Evolutionary conservation across 92 coral and sea anemone genomes (phyloP).

Genomic region (Zoanthus sociatus): DNA sequence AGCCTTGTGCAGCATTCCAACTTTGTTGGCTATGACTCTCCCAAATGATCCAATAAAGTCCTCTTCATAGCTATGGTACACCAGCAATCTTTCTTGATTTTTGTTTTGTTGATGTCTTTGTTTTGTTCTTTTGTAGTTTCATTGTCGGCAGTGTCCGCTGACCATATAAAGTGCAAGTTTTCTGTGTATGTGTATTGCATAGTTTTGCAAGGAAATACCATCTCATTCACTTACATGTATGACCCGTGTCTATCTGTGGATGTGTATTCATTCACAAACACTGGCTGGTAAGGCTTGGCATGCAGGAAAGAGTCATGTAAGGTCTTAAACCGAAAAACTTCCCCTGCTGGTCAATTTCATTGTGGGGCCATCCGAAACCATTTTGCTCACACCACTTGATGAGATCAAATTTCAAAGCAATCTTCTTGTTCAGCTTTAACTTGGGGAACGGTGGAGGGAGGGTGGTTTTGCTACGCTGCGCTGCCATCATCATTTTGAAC

Average conservation of each 20-base stretch:
- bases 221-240: conserved; percentile 45
- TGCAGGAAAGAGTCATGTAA: conserved; percentile 62
- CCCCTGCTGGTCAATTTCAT: conserved; percentile 49
- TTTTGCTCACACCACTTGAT: conserved; percentile 38
- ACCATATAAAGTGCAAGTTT: conserved; percentile 59
- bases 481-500: conserved; percentile 27
- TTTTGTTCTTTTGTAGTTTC: conserved; percentile 16
- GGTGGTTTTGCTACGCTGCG: conserved; percentile 13
- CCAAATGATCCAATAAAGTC: conserved; percentile 51
- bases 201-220: conserved; percentile 54
- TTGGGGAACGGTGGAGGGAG: conserved; percentile 42
- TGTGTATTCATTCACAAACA: conserved; percentile 53
- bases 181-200: conserved; percentile 55
- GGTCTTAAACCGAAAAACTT: conserved; percentile 48
- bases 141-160: conserved; percentile 39
- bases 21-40: conserved; percentile 31
- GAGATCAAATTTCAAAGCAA: conserved; percentile 34
- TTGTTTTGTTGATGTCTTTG: conserved; percentile 29
- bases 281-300: conserved; percentile 58
- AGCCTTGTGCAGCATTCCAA: conserved; percentile 48
- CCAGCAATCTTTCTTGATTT: conserved; percentile 42
- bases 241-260: conserved; percentile 44
- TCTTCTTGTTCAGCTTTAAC: conserved; percentile 43
- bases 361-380: conserved; percentile 51
- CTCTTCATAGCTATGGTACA: conserved; percentile 53